Evolutionary conservation across 2,888 invertebrate genomes (phyloP).

Genomic region (Catotricha subobsoleta): DNA sequence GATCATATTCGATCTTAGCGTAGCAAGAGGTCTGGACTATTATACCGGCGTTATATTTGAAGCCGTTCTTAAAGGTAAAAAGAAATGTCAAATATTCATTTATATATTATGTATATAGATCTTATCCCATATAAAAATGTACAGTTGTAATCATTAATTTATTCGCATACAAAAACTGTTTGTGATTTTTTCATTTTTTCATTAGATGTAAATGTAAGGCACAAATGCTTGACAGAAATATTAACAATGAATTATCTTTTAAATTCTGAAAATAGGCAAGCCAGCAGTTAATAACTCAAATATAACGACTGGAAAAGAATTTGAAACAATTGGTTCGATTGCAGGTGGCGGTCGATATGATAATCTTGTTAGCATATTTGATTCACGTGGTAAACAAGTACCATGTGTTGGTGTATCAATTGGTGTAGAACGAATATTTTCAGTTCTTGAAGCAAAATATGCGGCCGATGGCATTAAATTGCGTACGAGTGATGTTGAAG

Average conservation of each 20-base stretch:
- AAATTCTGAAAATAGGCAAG: too few relatives aligned
- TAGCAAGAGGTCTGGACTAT: constrained; percentile 96
- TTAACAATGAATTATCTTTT: too few relatives aligned
- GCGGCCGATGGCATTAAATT: constrained; percentile 45
- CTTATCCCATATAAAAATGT: too few relatives aligned
- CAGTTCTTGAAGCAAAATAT: constrained; percentile 68
- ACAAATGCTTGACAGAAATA: too few relatives aligned
- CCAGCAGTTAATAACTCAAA: too few relatives aligned
- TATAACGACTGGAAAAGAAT: constrained; percentile 39
- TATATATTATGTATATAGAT: too few relatives aligned
- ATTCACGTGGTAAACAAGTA: constrained; percentile 66
- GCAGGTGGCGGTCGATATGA: constrained; percentile 98
- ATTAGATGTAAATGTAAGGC: too few relatives aligned
- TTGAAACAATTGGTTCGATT: constrained; percentile 73
- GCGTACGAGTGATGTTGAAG: constrained; percentile 74
- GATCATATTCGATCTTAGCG: constrained; percentile 80
- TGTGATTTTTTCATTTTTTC: too few relatives aligned
- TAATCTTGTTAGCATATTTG: constrained; percentile 95
- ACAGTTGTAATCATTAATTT: too few relatives aligned
- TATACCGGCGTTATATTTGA: constrained; percentile 99
- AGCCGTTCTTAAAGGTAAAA: constrained; percentile 67
- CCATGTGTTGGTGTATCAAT: constrained; percentile 97
- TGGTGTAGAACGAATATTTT: constrained; percentile 93
- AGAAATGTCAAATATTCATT: too few relatives aligned
- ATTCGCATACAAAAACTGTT: too few relatives aligned